Conservation (phyloP, 2,888 invertebrate genomes). For the Dynastes tityus region DNA sequence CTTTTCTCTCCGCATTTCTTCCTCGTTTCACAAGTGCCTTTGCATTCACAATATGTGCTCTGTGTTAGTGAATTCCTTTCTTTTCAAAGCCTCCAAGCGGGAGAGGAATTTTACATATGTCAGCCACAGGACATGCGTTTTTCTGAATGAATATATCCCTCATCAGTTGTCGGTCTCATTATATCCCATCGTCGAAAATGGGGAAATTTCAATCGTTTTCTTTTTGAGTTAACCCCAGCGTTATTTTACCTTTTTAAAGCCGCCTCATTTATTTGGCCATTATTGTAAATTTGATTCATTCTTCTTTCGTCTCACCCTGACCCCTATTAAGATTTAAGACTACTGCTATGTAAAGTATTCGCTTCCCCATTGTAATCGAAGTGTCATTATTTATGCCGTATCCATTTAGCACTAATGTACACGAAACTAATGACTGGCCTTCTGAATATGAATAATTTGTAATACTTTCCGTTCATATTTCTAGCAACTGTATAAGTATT, state of each 20-base stretch:
- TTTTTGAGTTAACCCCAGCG: constrained; percentile 17
- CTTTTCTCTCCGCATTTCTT: neutral
- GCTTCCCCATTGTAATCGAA: neutral
- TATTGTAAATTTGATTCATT: constrained; percentile 17
- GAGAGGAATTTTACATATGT: constrained; percentile 12
- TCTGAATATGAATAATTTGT: too few species aligned
- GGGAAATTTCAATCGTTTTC: constrained; percentile 27
- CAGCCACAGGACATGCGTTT: constrained; percentile 11
- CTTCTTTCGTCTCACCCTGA: neutral
- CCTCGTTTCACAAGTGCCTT: neutral
- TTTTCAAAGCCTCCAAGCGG: neutral
- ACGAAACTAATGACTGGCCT: too few species aligned
- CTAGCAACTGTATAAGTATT: too few species aligned
- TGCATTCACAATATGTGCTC: constrained; percentile 2
- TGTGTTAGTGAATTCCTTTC: neutral
- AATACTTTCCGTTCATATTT: too few species aligned
- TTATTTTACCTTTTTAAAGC: neutral
- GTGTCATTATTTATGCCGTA: constrained; percentile 1
- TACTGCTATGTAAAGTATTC: constrained; percentile 2
- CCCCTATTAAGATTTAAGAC: constrained; percentile 19
- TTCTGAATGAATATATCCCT: constrained; percentile 18
- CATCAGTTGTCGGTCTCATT: constrained; percentile 4
- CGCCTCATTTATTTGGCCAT: constrained; percentile 15
- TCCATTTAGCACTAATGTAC: too few species aligned
- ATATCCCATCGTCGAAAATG: constrained; percentile 2